Evolutionary conservation across 2,797 vertebrate genomes (phyloP), one percentile per base, ranked within the genome.

Genomic region (Ctenopoma kingsleyae): DNA sequence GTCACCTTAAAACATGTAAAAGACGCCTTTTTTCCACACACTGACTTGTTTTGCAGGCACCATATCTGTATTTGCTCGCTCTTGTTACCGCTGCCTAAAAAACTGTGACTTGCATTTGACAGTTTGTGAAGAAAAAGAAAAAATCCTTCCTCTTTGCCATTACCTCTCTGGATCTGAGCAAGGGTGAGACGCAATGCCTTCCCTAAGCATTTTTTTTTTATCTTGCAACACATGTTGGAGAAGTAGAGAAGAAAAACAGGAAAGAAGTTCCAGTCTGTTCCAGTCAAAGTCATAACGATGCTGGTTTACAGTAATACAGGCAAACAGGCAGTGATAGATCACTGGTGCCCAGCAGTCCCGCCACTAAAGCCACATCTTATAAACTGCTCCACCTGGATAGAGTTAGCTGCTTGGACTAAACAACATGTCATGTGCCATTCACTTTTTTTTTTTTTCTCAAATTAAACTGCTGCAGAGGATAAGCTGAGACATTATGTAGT

Each of bases 321-420:
- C 79, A 68, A 60, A 62, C 72, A 78, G 70, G 77, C 76, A 74
- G 74, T 76, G 86, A 82, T 58, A 70, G 84, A 84, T 84, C 74
- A 71, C 51, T 84, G 90, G 90, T 89, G 90, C 90, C 90, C 87
- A 69, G 71, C 82, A 88, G 91, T 92, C 91, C 87, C 89, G 78
- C 91, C 90, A 77, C 89, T 32, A 40, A 76, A 72, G 89, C 91
- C 91, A 67, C 92, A 90, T 82, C 81, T 79, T 78, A 63, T 83
- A 85, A 88, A 91, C 85, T 80, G 4, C 77, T 82, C 80, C 89
- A 91, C 89, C 91, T 93, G 89, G 85, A 67, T 65, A 46, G 74
- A 80, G 76, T 91, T 89, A 91, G 67, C 62, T 64, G 40, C 59
- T 41, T 53, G 73, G 70, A 67, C 71, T 68, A 67, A 77, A 88